Base-by-base conservation (phyloP, 2,888 invertebrate genomes). In the Phengaris arion region DNA sequence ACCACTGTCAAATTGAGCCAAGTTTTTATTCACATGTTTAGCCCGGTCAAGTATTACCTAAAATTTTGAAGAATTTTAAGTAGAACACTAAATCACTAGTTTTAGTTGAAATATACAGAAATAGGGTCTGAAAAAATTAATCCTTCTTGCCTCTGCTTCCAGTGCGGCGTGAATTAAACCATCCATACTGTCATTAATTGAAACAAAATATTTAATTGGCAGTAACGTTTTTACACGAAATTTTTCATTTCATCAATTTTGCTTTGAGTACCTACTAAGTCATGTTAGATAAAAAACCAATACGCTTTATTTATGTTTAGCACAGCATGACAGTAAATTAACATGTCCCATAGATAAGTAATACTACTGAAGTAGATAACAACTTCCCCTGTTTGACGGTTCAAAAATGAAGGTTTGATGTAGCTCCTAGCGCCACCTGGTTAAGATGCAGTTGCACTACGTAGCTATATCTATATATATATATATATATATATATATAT, bases 91-190 rank as follows among this genome's bases (percentile, higher is more conserved):
- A 70, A 57, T n/a, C 22, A 73, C 46, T 55, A 76, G 74, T 78
- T 79, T 76, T 77, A 55, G 77, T 74, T 76, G 74, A 78, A 80
- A 35, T 74, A 76, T 54, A 77, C 80, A 78, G 35, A 35, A 35
- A 77, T 79, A 81, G 80, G 81, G 80, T 83, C 80, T 79, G 84
- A 84, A 85, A 88, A 88, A 87, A 85, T 85, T 87, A 82, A 81
- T 81, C 86, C 86, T 89, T 91, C 81, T 82, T 82, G 76, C 93
- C 93, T 93, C 92, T 88, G 93, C 93, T 91, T 93, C 93, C 90
- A 92, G 90, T 93, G 93, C 93, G 91, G 93, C 92, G 92, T 93
- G 93, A 92, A 93, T 92, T 93, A 93, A 93, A 91, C 93, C 93
- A 93, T 93, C 93, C 93, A 93, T 93, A 93, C 88, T 93, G 93